Percentiles rank a stretch among this genome's conserved stretches.
These are phyloP conservation scores for Piezodorus guildinii DNA, from an alignment of 1,140 invertebrate species.

Conservation along the genomic window DNA sequence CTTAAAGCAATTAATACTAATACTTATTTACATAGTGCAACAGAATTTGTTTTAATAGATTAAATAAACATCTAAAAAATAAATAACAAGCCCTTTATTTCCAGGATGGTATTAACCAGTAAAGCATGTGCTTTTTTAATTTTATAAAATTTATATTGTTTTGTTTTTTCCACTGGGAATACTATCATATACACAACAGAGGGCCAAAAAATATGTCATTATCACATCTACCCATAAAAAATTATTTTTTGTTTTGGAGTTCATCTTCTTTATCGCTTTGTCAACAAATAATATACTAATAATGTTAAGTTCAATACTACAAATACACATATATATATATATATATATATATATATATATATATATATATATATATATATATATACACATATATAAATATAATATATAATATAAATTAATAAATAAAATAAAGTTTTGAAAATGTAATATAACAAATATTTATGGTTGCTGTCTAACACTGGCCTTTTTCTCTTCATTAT, in stretches of 20 bases:
- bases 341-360: constrained; percentile 23
- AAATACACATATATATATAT: constrained; percentile 22
- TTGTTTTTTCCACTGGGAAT: not conserved
- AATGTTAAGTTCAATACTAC: constrained; percentile 28
- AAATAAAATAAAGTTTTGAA: constrained; percentile 16
- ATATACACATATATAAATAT: not conserved
- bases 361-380: constrained; percentile 4
- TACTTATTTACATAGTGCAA: constrained; percentile 18
- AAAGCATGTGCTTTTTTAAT: constrained; percentile 4
- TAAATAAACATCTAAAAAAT: constrained; percentile 20
- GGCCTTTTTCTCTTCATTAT: no score
- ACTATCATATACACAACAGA: constrained; percentile 7
- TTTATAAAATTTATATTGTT: no score
- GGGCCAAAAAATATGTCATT: not conserved
- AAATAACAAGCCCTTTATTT: constrained; percentile 9
- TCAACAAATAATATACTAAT: constrained; percentile 20
- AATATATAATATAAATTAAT: constrained; percentile 12
- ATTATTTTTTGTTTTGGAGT: not conserved
- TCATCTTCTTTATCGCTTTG: constrained; percentile 18
- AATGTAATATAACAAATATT: constrained; percentile 23
- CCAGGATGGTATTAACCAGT: constrained; percentile 11
- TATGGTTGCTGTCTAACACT: constrained; percentile 13
- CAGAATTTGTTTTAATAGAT: constrained; percentile 1
- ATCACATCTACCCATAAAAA: not conserved
- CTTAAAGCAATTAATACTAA: constrained; percentile 15